Evolutionary conservation across 2,888 invertebrate species (phyloP).

Genomic region (Lypha dubia): DNA sequence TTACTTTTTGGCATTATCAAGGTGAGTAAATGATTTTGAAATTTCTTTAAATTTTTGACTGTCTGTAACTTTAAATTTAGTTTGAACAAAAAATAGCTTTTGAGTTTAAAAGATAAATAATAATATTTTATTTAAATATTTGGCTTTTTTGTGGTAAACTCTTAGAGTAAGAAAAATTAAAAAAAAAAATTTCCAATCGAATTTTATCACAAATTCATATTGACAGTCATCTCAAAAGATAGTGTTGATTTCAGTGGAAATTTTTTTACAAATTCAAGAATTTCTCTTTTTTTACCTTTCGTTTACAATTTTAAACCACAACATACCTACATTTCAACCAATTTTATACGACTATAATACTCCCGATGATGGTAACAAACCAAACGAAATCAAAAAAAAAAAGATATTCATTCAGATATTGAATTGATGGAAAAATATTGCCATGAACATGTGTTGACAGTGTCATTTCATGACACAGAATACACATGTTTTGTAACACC

Average conservation of each 20-base stretch:
- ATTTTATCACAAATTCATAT: slow-evolving; percentile 5
- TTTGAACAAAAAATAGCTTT: neutral
- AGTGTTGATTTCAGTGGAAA: neutral
- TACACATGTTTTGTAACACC: slow-evolving; percentile 15
- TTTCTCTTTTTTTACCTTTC: neutral
- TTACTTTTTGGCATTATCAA: slow-evolving; percentile 90
- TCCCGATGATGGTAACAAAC: slow-evolving; percentile 12
- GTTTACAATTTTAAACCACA: slow-evolving; percentile 5
- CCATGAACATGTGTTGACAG: slow-evolving; percentile 73
- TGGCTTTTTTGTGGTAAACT: too few relatives aligned
- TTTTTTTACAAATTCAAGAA: neutral
- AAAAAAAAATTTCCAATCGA: neutral
- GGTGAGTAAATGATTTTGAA: slow-evolving; percentile 84
- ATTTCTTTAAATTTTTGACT: neutral
- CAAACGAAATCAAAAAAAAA: neutral
- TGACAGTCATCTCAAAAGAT: neutral
- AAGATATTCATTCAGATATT: slow-evolving; percentile 1
- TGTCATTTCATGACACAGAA: slow-evolving; percentile 73
- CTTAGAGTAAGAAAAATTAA: neutral
- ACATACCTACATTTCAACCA: neutral
- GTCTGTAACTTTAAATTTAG: neutral
- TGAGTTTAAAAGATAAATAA: too few relatives aligned
- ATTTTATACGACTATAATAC: neutral
- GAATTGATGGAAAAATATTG: slow-evolving; percentile 61
- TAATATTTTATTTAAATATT: too few relatives aligned